These are phyloP conservation scores for Ambastaia sidthimunki DNA, from an alignment of 2,797 vertebrate species.

Conservation along the genomic window DNA sequence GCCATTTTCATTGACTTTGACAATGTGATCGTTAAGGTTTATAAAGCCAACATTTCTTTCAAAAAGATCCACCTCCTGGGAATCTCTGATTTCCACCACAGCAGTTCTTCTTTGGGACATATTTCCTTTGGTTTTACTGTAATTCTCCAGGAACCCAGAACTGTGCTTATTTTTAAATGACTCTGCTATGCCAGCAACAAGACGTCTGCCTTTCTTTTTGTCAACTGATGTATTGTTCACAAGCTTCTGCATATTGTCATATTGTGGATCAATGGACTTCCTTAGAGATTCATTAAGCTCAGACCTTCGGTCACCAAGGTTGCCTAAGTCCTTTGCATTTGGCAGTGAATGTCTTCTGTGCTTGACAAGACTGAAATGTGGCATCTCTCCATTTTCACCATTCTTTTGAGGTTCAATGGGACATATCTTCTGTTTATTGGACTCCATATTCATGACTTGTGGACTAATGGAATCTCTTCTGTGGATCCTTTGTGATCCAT, in stretches of 20 bases:
- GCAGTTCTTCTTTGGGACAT: slow-evolving; percentile 7
- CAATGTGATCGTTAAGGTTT: slow-evolving; percentile 69
- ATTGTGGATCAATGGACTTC: neutral
- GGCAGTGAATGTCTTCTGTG: slow-evolving; percentile 15
- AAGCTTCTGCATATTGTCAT: neutral
- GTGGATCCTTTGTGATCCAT: slow-evolving; percentile 48
- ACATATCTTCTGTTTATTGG: slow-evolving; percentile 32
- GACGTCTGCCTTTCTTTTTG: neutral
- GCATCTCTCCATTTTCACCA: slow-evolving; percentile 25
- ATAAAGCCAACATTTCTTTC: slow-evolving; percentile 71
- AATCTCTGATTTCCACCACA: slow-evolving; percentile 10
- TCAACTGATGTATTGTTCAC: neutral
- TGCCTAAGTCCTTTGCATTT: slow-evolving; percentile 12
- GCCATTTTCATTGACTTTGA: slow-evolving; percentile 59
- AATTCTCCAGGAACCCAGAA: neutral
- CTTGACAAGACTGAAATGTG: slow-evolving; percentile 36
- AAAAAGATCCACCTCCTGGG: slow-evolving; percentile 48
- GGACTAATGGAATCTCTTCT: slow-evolving; percentile 45
- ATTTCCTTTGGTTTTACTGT: neutral
- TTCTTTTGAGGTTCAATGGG: slow-evolving; percentile 19
- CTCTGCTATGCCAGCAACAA: neutral
- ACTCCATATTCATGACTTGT: slow-evolving; percentile 48
- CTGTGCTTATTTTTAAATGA: neutral
- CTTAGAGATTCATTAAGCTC: neutral
- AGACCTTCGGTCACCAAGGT: slow-evolving; percentile 13